Evolutionary conservation across 2,888 invertebrate genomes (phyloP).

Genomic region (Nymphalis c-album): DNA sequence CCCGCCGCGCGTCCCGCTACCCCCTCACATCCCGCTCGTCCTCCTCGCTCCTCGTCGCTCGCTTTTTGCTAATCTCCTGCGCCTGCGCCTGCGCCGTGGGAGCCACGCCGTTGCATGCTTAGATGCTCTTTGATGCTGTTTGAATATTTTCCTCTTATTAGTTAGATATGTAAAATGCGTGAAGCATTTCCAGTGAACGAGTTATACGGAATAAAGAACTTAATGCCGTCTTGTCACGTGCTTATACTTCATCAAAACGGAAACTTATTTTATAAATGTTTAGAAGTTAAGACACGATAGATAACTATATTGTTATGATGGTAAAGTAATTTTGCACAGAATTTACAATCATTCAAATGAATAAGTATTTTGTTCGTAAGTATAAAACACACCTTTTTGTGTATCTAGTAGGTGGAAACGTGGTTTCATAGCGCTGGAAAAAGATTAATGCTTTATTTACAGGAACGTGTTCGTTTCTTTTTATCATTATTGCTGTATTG

Average conservation of each 20-base stretch:
- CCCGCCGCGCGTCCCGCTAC: conserved; percentile 41
- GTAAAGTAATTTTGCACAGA: too few species aligned
- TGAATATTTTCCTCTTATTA: conserved; percentile 44
- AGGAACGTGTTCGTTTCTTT: too few species aligned
- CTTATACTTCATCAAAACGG: not conserved
- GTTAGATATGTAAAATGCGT: conserved; percentile 35
- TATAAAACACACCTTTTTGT: too few species aligned
- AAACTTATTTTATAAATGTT: too few species aligned
- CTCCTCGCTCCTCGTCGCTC: conserved; percentile 42
- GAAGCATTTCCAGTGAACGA: conserved; percentile 28
- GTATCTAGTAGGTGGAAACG: too few species aligned
- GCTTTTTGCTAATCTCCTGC: conserved; percentile 51
- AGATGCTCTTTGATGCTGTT: conserved; percentile 42
- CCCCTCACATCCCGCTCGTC: conserved; percentile 40
- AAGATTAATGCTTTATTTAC: too few species aligned
- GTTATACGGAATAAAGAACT: not conserved
- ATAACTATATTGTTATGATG: too few species aligned
- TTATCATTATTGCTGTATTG: too few species aligned
- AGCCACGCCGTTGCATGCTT: conserved; percentile 47
- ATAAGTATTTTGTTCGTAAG: too few species aligned
- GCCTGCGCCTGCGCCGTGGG: conserved; percentile 52
- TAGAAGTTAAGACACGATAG: too few species aligned
- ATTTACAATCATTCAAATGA: too few species aligned
- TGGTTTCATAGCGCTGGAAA: too few species aligned
- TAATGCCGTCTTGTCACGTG: conserved; percentile 15